These are phyloP conservation scores for Merops nubicus DNA, from an alignment of 2,113 vertebrate genomes.

Conservation along the genomic window DNA sequence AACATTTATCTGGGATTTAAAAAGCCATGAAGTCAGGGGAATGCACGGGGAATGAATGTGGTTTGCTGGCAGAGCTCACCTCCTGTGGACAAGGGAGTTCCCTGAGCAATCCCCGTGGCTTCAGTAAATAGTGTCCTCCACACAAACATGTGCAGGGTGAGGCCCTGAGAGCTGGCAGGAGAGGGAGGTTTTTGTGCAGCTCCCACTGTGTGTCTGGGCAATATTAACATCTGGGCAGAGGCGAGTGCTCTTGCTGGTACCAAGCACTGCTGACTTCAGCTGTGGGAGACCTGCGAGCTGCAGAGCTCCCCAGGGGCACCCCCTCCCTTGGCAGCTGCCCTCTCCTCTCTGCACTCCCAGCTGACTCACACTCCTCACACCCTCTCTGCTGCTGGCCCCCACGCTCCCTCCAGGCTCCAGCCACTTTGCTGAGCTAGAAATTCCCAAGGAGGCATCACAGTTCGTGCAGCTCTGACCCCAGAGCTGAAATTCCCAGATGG, in stretches of 20 bases:
- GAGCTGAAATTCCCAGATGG: constrained; percentile 1
- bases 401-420: not conserved
- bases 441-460: not conserved
- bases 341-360: constrained; percentile 30
- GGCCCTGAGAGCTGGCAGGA: not conserved
- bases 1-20: not conserved
- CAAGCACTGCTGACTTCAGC: constrained; percentile 17
- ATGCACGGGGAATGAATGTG: not conserved
- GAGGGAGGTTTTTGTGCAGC: not conserved
- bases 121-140: not conserved
- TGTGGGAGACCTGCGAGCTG: constrained; percentile 43
- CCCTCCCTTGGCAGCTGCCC: constrained; percentile 53
- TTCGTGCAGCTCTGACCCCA: constrained; percentile 21
- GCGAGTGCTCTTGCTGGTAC: constrained; percentile 30
- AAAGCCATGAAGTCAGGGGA: not conserved
- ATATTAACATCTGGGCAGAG: not conserved
- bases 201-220: not conserved
- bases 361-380: constrained; percentile 42
- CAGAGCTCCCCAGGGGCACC: constrained; percentile 44
- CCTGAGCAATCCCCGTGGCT: not conserved
- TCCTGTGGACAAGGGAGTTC: not conserved
- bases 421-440: constrained; percentile 55
- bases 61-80: not conserved
- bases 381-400: not conserved
- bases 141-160: not conserved